phyloP scores from a whole-genome alignment of 2,113 vertebrate genomes.

The Rhabdomys dilectus region DNA sequence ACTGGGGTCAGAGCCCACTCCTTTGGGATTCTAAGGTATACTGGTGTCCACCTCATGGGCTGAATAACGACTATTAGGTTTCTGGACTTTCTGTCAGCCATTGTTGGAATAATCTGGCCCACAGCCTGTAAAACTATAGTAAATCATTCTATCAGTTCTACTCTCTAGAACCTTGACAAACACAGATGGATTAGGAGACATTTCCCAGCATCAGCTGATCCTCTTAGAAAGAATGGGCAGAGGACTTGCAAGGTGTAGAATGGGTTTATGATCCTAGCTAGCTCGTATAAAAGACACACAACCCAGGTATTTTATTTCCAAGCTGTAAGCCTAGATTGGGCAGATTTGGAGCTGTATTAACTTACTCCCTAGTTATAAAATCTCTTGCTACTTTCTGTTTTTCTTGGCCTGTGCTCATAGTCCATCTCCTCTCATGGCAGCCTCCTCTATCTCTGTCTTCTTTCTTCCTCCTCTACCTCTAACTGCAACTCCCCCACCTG shows the following conservation, averaged over 20 bases:
- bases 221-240: neutral
- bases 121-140: neutral
- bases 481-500: too few species aligned
- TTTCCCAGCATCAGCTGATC: neutral
- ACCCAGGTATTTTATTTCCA: too few species aligned
- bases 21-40: neutral
- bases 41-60: neutral
- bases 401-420: too few species aligned
- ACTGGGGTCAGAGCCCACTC: neutral
- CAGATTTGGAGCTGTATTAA: too few species aligned
- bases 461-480: too few species aligned
- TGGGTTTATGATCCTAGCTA: too few species aligned
- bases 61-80: neutral
- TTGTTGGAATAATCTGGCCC: neutral
- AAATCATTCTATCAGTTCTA: neutral
- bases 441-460: too few species aligned
- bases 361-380: too few species aligned
- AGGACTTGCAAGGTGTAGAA: neutral
- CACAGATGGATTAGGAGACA: neutral
- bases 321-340: too few species aligned
- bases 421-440: too few species aligned
- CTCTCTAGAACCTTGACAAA: neutral
- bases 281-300: too few species aligned
- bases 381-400: too few species aligned
- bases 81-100: neutral